Base-by-base conservation (phyloP, 2,888 invertebrate species). In the Hecatera dysodea region DNA sequence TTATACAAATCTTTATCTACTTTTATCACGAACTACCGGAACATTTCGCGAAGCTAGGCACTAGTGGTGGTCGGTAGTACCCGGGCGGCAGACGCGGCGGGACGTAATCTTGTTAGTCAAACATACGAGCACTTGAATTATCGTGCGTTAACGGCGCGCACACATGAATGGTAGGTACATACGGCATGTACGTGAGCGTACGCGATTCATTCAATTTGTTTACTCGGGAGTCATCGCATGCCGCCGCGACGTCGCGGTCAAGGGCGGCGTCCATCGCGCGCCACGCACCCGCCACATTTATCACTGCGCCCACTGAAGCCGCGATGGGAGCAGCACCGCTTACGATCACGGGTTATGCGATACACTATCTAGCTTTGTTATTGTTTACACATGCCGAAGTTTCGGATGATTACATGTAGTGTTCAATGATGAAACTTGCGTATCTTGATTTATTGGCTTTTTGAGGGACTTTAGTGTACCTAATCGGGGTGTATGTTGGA, bases 191-290 rank as follows among this genome's bases (percentile, higher is more conserved):
- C 91, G 90, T 90, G 91, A 90, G 90, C 91, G 93, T 94, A 94
- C 94, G 94, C 95, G 92, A 91, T 93, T 93, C 95, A 95, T 96
- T 95, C 95, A 95, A 95, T 93, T 93, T 93, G 94, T 94, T 94
- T 93, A 94, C 93, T 88, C 92, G 90, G 90, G 86, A 86, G 86
- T 87, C 89, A 89, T 89, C 90, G 92, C 84, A 87, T 83, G 89
- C 86, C 89, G 90, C 86, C 88, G 89, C 92, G 92, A 88, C 90
- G 91, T 89, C 86, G 77, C 93, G 93, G 93, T 93, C 95, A 94
- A 94, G 94, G 93, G 90, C 93, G 90, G 67, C 87, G 88, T 95
- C 90, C 95, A 95, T 94, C 90, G 94, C 91, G 88, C 90, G 93
- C 86, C 86, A 80, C 84, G 84, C 86, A 86, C 83, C 85, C 87